Evolutionary conservation across 2,888 invertebrate genomes (phyloP), one percentile per base, ranked within the genome.

Genomic region (Mylabris sibirica): DNA sequence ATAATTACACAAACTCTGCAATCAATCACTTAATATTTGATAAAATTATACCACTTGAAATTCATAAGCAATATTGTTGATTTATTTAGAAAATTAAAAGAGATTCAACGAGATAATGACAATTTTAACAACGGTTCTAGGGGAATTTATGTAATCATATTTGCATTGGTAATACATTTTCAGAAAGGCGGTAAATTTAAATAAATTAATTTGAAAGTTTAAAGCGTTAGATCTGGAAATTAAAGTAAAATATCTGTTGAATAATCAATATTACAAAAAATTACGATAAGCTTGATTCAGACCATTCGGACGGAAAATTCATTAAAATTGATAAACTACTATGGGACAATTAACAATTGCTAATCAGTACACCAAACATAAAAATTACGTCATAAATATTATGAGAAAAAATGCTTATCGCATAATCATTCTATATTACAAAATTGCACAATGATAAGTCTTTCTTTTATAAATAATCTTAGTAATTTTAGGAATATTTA

Each of bases 361-460:
- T n/a, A n/a, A n/a, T n/a, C n/a, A n/a, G n/a, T n/a, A n/a, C n/a
- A n/a, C n/a, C n/a, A n/a, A n/a, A n/a, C n/a, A n/a, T n/a, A n/a
- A n/a, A n/a, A 11, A 38, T 38, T 38, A 2, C 11, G 12, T 35
- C 35, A 30, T 30, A n/a, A n/a, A n/a, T n/a, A n/a, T n/a, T n/a
- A n/a, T n/a, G n/a, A n/a, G n/a, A n/a, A n/a, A n/a, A n/a, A n/a
- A n/a, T n/a, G n/a, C n/a, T n/a, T n/a, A n/a, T n/a, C n/a, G n/a
- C n/a, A n/a, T n/a, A 30, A 30, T 1, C 14, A 14, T 30, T 44
- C 24, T 26, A 30, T 22, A 60, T 66, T 63, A 63, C 12, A 49
- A 53, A 20, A 24, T 57, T 41, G 61, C 53, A 30, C 11, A 30
- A 30, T 30, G 8, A 30, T 6, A 5, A 30, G 5, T 4, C 30